Evolutionary conservation across 1,140 invertebrate genomes (phyloP), one percentile per base, ranked within the genome.

Genomic region (Cryptotermes secundus): DNA sequence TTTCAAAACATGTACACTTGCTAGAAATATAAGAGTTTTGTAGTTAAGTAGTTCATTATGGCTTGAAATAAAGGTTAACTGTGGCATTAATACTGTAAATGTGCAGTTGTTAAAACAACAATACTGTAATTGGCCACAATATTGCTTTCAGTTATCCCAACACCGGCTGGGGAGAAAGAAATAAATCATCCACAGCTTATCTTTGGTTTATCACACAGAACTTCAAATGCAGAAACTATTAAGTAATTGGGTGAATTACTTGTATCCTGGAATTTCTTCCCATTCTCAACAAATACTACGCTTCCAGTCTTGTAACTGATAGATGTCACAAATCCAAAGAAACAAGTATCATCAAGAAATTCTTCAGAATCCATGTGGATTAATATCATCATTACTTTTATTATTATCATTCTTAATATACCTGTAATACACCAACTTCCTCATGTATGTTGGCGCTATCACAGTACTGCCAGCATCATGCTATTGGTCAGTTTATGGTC

Each of bases 401-500:
- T n/a, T 65, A 65, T 72, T 31, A 72, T 49, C 19, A 49, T 49
- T 49, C 16, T 49, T 49, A 14, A 49, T 72, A 72, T 72, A 31
- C 59, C n/a, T 72, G 59, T n/a, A n/a, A 72, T 72, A 72, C 31
- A 72, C 59, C 6, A 16, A 72, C n/a, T 72, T 31, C 26, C 7
- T 72, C 26, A n/a, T 26, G 31, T 14, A 72, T 72, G 59, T 31
- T 72, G 59, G 26, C 31, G 59, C n/a, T 72, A 72, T 72, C 59
- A 72, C 59, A 72, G 59, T 72, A 72, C 59, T 72, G 19, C 59
- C 59, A 72, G 59, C 59, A 72, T 31, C n/a, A 72, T 72, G 59
- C 59, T 72, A 72, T 31, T 72, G 59, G 59, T n/a, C 59, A 31
- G n/a, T 26, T n/a, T 2, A 72, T 31, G n/a, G 59, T n/a, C 59